Evolutionary conservation across 2,113 vertebrate species (phyloP), one percentile per base, ranked within the genome.

Genomic region (Calidris pugnax): DNA sequence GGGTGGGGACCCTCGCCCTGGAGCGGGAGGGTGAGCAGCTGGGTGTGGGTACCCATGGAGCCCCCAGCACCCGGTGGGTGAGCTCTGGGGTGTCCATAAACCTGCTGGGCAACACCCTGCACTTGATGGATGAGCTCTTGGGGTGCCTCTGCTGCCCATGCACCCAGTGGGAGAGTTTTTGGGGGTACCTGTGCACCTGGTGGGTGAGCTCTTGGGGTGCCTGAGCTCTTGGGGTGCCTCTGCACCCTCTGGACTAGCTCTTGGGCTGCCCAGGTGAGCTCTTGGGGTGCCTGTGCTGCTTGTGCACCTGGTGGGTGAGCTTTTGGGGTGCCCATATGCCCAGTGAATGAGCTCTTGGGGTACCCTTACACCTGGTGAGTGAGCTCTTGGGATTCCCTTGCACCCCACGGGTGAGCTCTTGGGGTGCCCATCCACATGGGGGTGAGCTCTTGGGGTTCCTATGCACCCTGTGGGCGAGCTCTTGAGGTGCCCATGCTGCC

Each of bases 31-130:
- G 18, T 6, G 8, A 8, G 23, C 20, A 16, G 27, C 10, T 4
- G 4, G 32, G 14, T 27, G 32, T 12, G 0, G 1, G 41, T 88
- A 43, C 7, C 67, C 17, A 0, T 1, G 21, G 47, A n/a, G 53
- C 48, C 8, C 41, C 39, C 11, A 30, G 28, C 3, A 10, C 5
- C 7, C 0, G 0, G 11, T 23, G 57, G 37, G 47, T 2, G 26
- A 66, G 33, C 13, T 14, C 32, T 28, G 11, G 48, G 12, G 20
- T 60, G 28, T 12, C 14, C 2, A 1, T 28, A 6, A 7, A 23
- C n/a, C n/a, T 4, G 2, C 4, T 39, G 45, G 48, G 13, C 57
- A 35, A 14, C 33, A n/a, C 57, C 21, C 6, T 14, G 8, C 37
- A 24, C 10, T 23, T 7, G 4, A 24, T 60, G 33, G 57, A 22